phyloP scores from a whole-genome alignment of 2,888 invertebrate genomes.

The Resseliella maxima region DNA sequence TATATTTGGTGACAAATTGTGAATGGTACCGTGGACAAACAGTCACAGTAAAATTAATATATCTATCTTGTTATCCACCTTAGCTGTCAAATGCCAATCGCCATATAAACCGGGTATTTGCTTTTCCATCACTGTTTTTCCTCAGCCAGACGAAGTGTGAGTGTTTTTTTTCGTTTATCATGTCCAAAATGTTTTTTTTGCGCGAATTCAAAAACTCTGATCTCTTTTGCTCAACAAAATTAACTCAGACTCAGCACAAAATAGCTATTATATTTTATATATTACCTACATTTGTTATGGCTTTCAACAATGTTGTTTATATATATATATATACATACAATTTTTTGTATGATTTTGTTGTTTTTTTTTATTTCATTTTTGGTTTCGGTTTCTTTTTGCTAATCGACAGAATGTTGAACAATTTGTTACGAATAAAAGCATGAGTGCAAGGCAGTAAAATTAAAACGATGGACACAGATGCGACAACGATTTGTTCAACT shows the following conservation, averaged over 20 bases:
- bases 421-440: conserved; percentile 7
- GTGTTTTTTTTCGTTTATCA: background rate
- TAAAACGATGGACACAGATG: conserved; percentile 27
- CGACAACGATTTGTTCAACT: conserved; percentile 14
- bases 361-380: background rate
- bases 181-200: background rate
- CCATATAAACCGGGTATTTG: background rate
- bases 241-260: conserved; percentile 5
- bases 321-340: too few relatives aligned
- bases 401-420: background rate
- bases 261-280: background rate
- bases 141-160: background rate
- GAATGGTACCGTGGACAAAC: conserved; percentile 39
- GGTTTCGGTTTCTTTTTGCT: background rate
- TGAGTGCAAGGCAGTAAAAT: conserved; percentile 22
- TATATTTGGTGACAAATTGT: conserved; percentile 55
- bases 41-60: conserved; percentile 9
- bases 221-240: background rate
- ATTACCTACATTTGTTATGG: background rate
- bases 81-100: background rate
- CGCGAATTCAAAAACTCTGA: background rate
- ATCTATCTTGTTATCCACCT: background rate
- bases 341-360: too few relatives aligned
- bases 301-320: conserved; percentile 23
- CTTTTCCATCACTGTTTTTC: background rate